Base-by-base conservation (phyloP, 2,113 vertebrate species). In the Chionodraco myersi region DNA sequence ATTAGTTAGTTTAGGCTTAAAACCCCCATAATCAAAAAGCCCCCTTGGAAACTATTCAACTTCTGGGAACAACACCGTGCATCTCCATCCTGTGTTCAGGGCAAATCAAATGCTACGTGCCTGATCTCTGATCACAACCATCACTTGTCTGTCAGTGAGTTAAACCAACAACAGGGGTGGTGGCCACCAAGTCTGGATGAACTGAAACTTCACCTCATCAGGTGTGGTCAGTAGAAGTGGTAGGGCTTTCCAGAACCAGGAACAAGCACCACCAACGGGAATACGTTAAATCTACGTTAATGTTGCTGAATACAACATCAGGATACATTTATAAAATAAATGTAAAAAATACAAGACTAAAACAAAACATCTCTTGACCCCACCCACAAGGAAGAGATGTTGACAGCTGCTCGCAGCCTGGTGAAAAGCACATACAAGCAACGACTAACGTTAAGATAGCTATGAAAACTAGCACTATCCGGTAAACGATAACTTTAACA, bases 331-430 rank as follows among this genome's bases (percentile, higher is more conserved):
- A 41, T 41, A 7, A 30, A 41, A 41, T 41, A 41, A 7, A 41
- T 3, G 36, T 2, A 53, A 8, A 36, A 69, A 49, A 54, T 18
- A 70, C 5, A 15, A 7, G 12, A 16, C 36, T 30, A 2, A 60
- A 21, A 53, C 10, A 26, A 30, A 30, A 30, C 30, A 30, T 30
- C 30, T 4, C 34, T 41, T 8, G 71, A 77, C 82, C 77, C 67
- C 84, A 83, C 80, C 86, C 77, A 77, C 34, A 59, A 6, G 2
- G 13, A 66, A 58, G 6, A 72, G 11, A 36, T 14, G 11, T 36
- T 57, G 51, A 62, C 44, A 76, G 45, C 57, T 72, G 23, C 34
- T 68, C 30, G 23, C 15, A 53, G 3, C 18, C 47, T 21, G 26
- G 6, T 41, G 36, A 41, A 41, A 41, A 41, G 36, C 36, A 5